phyloP scores from a whole-genome alignment of 1,140 invertebrate species.

The Choristoneura fumiferana region DNA sequence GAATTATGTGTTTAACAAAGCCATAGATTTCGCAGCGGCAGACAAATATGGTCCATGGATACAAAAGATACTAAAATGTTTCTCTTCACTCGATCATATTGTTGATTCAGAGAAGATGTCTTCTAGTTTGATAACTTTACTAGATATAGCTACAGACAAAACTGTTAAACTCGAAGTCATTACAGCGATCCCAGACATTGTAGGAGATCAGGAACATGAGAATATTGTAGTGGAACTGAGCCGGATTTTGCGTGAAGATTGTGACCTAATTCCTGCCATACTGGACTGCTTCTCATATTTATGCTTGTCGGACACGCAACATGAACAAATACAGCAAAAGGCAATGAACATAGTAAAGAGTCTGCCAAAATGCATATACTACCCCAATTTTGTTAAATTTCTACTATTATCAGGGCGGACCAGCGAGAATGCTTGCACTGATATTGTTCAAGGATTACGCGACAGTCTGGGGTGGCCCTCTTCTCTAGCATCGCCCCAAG shows the following conservation, averaged over 20 bases:
- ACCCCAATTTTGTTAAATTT: slow-evolving; percentile 72
- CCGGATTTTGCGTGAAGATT: slow-evolving; percentile 61
- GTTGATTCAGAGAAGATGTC: slow-evolving; percentile 54
- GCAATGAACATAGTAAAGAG: slow-evolving; percentile 59
- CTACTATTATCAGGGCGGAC: slow-evolving; percentile 51
- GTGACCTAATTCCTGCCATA: slow-evolving; percentile 66
- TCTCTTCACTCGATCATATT: slow-evolving; percentile 58
- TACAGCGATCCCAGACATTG: slow-evolving; percentile 70
- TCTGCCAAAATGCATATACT: slow-evolving; percentile 56
- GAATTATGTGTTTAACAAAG: slow-evolving; percentile 63
- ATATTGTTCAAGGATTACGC: slow-evolving; percentile 58
- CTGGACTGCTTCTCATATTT: slow-evolving; percentile 71
- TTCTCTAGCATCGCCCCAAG: slow-evolving; percentile 39
- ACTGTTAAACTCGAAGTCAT: slow-evolving; percentile 69
- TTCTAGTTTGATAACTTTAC: slow-evolving; percentile 57
- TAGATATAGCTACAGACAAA: slow-evolving; percentile 63
- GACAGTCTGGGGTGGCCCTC: slow-evolving; percentile 62
- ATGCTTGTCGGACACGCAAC: slow-evolving; percentile 62
- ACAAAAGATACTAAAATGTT: slow-evolving; percentile 65
- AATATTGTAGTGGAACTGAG: slow-evolving; percentile 66
- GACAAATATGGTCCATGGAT: slow-evolving; percentile 59
- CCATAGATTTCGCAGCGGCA: slow-evolving; percentile 58
- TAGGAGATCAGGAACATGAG: slow-evolving; percentile 66
- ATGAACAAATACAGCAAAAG: slow-evolving; percentile 59
- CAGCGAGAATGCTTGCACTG: slow-evolving; percentile 46